phyloP scores from a whole-genome alignment of 1,140 invertebrate genomes.

The Bombus waltoni region DNA sequence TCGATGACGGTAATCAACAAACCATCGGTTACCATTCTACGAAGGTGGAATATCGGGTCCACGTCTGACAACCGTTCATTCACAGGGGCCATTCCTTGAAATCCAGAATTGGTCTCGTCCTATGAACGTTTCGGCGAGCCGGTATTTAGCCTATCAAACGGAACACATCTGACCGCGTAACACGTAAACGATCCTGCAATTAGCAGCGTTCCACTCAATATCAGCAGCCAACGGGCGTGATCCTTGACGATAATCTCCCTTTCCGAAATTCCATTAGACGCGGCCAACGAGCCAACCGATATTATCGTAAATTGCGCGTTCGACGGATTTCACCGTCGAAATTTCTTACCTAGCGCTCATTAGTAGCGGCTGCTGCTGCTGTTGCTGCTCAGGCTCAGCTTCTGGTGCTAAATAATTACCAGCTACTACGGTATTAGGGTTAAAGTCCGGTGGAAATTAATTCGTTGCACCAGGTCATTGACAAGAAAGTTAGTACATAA shows the following conservation, averaged over 20 bases:
- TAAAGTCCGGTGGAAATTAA: too few relatives aligned
- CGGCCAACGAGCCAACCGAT: slow-evolving; percentile 23
- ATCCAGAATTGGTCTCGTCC: slow-evolving; percentile 20
- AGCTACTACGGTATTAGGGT: not conserved
- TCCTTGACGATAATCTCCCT: slow-evolving; percentile 44
- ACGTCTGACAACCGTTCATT: slow-evolving; percentile 47
- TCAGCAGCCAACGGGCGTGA: slow-evolving; percentile 40
- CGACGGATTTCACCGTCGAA: slow-evolving; percentile 37
- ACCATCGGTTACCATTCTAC: slow-evolving; percentile 41
- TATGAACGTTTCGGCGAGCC: slow-evolving; percentile 1
- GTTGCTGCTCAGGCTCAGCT: not conserved
- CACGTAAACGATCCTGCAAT: slow-evolving; percentile 56
- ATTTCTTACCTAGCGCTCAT: slow-evolving; percentile 42
- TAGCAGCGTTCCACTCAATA: slow-evolving; percentile 51
- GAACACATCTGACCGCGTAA: slow-evolving; percentile 55
- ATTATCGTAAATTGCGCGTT: slow-evolving; percentile 55
- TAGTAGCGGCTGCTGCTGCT: slow-evolving; percentile 20
- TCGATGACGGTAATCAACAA: slow-evolving; percentile 40
- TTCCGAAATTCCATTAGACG: slow-evolving; percentile 52
- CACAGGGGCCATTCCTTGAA: slow-evolving; percentile 45
- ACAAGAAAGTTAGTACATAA: not conserved
- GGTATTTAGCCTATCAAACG: slow-evolving; percentile 54
- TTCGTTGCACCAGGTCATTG: not conserved
- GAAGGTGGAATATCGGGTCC: slow-evolving; percentile 5
- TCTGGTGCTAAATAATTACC: not conserved